These are phyloP conservation scores for Typhlichthys subterraneus DNA, from an alignment of 2,797 vertebrate species.

Conservation along the genomic window DNA sequence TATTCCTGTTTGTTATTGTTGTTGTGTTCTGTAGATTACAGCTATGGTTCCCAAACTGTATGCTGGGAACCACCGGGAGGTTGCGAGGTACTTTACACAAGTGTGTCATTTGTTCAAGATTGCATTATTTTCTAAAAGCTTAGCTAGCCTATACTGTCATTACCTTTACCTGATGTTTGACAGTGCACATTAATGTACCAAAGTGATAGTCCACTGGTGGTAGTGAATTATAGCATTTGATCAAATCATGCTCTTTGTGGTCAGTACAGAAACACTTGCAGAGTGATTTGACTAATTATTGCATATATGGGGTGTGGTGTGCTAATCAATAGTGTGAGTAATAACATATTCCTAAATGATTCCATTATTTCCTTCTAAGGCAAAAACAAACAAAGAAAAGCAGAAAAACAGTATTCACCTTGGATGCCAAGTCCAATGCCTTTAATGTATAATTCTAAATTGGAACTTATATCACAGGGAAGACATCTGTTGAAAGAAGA, in stretches of 20 bases:
- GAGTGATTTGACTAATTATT: neutral
- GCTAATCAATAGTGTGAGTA: neutral
- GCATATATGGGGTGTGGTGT: neutral
- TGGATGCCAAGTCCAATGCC: conserved; percentile 62
- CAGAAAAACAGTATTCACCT: conserved; percentile 51
- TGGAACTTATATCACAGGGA: conserved; percentile 45
- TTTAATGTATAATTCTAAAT: conserved; percentile 64
- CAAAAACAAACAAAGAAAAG: neutral
- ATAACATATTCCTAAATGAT: neutral
- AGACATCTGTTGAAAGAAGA: conserved; percentile 48
- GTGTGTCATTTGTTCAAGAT: no score
- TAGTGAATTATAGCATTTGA: neutral
- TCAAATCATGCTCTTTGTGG: neutral
- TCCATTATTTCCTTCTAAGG: neutral
- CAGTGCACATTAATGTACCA: neutral
- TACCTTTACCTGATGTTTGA: neutral
- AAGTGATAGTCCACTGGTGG: neutral
- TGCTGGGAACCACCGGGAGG: no score
- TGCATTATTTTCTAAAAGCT: no score
- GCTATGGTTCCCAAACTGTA: no score
- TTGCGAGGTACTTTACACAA: no score
- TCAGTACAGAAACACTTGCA: neutral
- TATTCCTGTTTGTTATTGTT: conserved; percentile 2
- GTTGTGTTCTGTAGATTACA: no score
- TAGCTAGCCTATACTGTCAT: neutral